Conservation (phyloP, 2,888 invertebrate species). For the Acleris sparsana region DNA sequence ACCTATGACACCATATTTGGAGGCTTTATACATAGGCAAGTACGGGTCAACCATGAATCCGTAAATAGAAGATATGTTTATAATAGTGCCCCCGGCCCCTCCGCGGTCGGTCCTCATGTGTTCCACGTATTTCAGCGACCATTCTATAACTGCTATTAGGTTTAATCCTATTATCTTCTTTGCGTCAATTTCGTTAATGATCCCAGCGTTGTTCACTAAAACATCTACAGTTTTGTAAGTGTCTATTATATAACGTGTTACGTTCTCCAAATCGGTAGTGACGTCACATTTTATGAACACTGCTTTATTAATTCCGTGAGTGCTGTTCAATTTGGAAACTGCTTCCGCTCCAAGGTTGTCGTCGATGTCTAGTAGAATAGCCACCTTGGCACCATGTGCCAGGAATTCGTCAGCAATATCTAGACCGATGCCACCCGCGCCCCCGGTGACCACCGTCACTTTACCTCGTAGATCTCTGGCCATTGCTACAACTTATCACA, state of each 20-base stretch:
- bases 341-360: constrained; percentile 60
- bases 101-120: constrained; percentile 74
- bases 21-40: constrained; percentile 79
- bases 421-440: constrained; percentile 21
- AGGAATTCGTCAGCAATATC: constrained; percentile 23
- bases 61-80: constrained; percentile 83
- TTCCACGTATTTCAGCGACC: constrained; percentile 72
- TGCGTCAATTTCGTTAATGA: constrained; percentile 40
- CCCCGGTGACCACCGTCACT: constrained; percentile 17
- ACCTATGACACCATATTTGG: constrained; percentile 79
- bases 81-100: constrained; percentile 79
- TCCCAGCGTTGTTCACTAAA: constrained; percentile 59
- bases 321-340: constrained; percentile 54
- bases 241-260: constrained; percentile 52
- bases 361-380: constrained; percentile 39
- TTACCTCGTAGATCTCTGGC: constrained; percentile 15
- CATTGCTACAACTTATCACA: constrained; percentile 9
- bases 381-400: constrained; percentile 5
- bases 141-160: constrained; percentile 38
- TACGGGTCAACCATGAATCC: constrained; percentile 74
- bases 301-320: constrained; percentile 61
- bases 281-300: constrained; percentile 70
- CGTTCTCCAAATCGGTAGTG: constrained; percentile 58
- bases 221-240: constrained; percentile 56
- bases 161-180: constrained; percentile 48